phyloP scores from a whole-genome alignment of 2,113 vertebrate species.

The Phyllostomus discolor region DNA sequence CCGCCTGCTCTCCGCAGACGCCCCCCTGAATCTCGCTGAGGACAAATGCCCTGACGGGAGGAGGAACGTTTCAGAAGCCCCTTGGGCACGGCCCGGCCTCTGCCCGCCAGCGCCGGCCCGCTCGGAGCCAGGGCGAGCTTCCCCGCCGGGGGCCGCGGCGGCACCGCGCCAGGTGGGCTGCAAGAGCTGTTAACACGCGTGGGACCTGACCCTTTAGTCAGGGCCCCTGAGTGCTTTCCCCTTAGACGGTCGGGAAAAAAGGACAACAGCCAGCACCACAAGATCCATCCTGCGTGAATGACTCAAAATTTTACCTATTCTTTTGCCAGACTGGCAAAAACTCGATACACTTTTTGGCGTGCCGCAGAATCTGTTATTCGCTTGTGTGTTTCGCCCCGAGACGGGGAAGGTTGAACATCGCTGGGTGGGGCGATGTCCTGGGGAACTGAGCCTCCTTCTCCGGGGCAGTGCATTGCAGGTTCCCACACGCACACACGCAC shows the following conservation, averaged over 20 bases:
- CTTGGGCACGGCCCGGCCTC: slow-evolving; percentile 81
- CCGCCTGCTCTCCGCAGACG: slow-evolving; percentile 67
- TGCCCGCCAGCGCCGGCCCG: slow-evolving; percentile 76
- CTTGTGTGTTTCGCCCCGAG: not conserved
- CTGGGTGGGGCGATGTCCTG: not conserved
- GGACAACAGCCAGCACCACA: not conserved
- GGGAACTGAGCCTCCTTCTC: not conserved
- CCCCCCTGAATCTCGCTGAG: slow-evolving; percentile 79
- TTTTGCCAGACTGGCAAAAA: not conserved
- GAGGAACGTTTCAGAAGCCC: slow-evolving; percentile 80
- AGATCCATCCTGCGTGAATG: not conserved
- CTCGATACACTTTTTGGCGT: not conserved
- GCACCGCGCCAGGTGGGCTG: not conserved
- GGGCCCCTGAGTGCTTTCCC: not conserved
- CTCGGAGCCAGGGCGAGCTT: slow-evolving; percentile 65
- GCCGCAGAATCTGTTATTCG: not conserved
- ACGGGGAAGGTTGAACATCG: not conserved
- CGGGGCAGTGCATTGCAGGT: not conserved
- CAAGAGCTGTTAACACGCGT: not conserved
- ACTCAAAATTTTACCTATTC: not conserved
- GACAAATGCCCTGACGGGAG: slow-evolving; percentile 75
- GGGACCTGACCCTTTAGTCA: not conserved
- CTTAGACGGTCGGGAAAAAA: not conserved
- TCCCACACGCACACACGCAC: accelerated
- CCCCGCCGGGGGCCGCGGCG: slow-evolving; percentile 74